Evolutionary conservation across 1,140 invertebrate genomes (phyloP).

Genomic region (Sweltsa coloradensis): DNA sequence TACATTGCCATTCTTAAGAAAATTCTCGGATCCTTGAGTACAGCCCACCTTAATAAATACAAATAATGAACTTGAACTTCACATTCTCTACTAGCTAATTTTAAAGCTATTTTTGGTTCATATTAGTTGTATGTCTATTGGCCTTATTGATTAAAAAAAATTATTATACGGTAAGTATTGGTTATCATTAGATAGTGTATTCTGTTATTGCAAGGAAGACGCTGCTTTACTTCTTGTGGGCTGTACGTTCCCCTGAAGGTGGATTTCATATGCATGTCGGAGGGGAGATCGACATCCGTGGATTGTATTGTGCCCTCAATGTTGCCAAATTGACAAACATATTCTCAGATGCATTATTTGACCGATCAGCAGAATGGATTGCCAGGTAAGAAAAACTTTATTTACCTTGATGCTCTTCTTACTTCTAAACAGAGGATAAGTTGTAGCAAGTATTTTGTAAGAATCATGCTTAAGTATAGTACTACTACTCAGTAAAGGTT

Average conservation of each 20-base stretch:
- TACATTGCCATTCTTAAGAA: no score
- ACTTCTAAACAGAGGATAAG: conserved; percentile 3
- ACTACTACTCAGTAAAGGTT: background rate
- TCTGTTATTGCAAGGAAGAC: conserved; percentile 36
- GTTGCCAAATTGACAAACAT: conserved; percentile 83
- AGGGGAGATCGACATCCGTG: conserved; percentile 93
- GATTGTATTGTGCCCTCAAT: conserved; percentile 87
- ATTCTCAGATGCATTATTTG: conserved; percentile 63
- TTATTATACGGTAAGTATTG: background rate
- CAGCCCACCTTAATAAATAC: no score
- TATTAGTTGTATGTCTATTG: background rate
- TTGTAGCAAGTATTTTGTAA: no score
- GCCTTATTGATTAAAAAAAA: conserved; percentile 3
- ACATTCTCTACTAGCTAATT: no score
- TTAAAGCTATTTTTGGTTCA: no score
- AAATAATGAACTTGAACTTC: no score
- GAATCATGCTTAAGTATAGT: background rate
- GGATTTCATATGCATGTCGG: conserved; percentile 82
- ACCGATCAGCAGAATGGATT: conserved; percentile 83
- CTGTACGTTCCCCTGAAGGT: conserved; percentile 69
- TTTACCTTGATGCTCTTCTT: background rate
- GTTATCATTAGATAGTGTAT: no score
- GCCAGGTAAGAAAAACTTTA: conserved; percentile 35
- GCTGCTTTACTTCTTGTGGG: conserved; percentile 64
- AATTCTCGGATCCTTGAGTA: no score